Evolutionary conservation across 2,888 invertebrate genomes (phyloP), one percentile per base, ranked within the genome.

Genomic region (Chrysopilus asiliformis): DNA sequence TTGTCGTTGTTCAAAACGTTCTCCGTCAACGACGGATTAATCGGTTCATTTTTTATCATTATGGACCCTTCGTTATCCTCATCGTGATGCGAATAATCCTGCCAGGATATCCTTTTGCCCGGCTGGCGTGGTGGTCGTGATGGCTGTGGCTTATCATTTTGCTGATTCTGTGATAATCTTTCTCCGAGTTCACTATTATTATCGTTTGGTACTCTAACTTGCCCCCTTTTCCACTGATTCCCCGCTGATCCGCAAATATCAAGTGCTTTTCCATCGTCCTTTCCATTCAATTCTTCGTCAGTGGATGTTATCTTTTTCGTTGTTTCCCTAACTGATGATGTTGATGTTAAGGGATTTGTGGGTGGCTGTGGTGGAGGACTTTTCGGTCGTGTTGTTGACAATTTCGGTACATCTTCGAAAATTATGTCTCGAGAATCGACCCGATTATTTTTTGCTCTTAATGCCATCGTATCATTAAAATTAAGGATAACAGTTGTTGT

Each of bases 381-480:
- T 38, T 55, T 60, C 13, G 70, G 68, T 42, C 68, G 50, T 4
- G 8, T 13, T 15, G 32, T 12, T 25, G 27, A 16, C 18, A 46
- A 42, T 4, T 34, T n/a, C 2, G 12, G 20, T 9, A 12, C n/a
- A 17, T 35, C 45, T 19, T 51, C 66, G 15, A 68, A 60, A 57
- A 79, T 79, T 43, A 74, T 68, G 58, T 72, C 72, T 54, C 74
- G 69, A 15, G 73, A 68, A 55, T 76, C 72, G 26, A 68, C 67
- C 54, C 74, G 72, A 50, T 66, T 66, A 45, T 64, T 65, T 57
- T 72, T 74, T 36, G 76, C 68, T 47, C 85, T 72, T 48, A 87
- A 66, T 16, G 86, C 79, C 80, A 86, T 87, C 17, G 86, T 86
- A 58, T 89, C 87, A 55, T 79, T 65, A 62, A 68, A 53, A 52